phyloP scores from a whole-genome alignment of 2,113 vertebrate genomes.

The Macroglossus sobrinus region DNA sequence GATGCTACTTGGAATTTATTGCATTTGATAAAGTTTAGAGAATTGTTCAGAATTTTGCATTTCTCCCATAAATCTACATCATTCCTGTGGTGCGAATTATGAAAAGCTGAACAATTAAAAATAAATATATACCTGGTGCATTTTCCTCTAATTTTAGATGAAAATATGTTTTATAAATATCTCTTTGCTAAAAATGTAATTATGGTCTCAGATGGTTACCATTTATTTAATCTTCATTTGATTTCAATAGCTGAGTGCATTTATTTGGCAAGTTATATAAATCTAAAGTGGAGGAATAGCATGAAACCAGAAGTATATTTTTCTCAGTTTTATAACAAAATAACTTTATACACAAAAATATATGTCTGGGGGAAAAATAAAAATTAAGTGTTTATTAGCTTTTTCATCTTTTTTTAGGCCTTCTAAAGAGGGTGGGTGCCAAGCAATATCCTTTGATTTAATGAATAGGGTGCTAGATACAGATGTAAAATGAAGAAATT shows the following conservation, averaged over 20 bases:
- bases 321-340: background rate
- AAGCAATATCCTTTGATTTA: background rate
- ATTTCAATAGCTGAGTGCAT: slow-evolving; percentile 4
- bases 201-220: background rate
- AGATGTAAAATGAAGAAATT: background rate
- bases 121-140: background rate
- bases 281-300: background rate
- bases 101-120: slow-evolving; percentile 27
- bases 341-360: background rate
- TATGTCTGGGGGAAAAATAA: background rate
- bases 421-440: background rate
- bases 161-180: background rate
- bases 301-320: background rate
- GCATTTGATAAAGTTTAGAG: background rate
- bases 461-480: background rate
- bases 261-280: slow-evolving; percentile 1
- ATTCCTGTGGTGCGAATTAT: background rate
- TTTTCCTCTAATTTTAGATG: slow-evolving; percentile 22
- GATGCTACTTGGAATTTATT: background rate
- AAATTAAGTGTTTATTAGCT: background rate
- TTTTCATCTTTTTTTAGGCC: background rate
- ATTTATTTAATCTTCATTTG: background rate
- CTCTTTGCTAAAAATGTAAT: background rate
- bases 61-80: background rate
- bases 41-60: slow-evolving; percentile 7